Evolutionary conservation across 2,797 vertebrate genomes (phyloP).

Genomic region (Jordanella pulchra): DNA sequence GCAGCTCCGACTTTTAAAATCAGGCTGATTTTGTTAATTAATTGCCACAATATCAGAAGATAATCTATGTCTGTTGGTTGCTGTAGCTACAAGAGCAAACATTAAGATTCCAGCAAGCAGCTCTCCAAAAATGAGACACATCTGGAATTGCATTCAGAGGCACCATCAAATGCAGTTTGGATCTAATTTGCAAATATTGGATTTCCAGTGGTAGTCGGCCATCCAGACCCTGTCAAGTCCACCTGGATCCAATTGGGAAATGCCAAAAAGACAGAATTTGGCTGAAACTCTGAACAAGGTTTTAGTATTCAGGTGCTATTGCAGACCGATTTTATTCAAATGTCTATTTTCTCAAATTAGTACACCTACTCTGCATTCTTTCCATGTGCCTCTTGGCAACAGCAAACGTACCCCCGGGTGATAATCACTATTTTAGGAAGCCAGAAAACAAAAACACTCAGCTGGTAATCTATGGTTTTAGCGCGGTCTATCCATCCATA

Average conservation of each 20-base stretch:
- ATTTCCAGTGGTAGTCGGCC: not conserved
- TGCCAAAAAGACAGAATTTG: not conserved
- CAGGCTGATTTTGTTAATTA: not conserved
- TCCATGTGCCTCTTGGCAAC: conserved; percentile 16
- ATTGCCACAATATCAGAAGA: not conserved
- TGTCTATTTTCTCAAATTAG: conserved; percentile 23
- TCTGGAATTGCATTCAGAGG: not conserved
- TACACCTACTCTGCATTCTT: conserved; percentile 23
- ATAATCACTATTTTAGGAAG: conserved; percentile 18
- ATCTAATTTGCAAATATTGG: not conserved
- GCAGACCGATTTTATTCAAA: conserved; percentile 22
- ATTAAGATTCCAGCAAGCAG: not conserved
- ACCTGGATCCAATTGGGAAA: not conserved
- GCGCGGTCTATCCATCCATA: conserved; percentile 9
- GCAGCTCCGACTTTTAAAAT: no score
- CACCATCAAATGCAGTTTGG: conserved; percentile 1
- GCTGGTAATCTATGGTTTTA: conserved; percentile 10
- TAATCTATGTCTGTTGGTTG: not conserved
- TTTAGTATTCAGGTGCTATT: conserved; percentile 24
- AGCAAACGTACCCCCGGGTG: conserved; percentile 12
- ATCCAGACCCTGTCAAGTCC: not conserved
- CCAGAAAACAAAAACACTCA: conserved; percentile 45
- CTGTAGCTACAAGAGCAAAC: not conserved
- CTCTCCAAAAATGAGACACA: not conserved
- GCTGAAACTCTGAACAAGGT: conserved; percentile 1